These are phyloP conservation scores for Pharmacophagus antenor DNA, from an alignment of 2,888 invertebrate species.

Conservation along the genomic window DNA sequence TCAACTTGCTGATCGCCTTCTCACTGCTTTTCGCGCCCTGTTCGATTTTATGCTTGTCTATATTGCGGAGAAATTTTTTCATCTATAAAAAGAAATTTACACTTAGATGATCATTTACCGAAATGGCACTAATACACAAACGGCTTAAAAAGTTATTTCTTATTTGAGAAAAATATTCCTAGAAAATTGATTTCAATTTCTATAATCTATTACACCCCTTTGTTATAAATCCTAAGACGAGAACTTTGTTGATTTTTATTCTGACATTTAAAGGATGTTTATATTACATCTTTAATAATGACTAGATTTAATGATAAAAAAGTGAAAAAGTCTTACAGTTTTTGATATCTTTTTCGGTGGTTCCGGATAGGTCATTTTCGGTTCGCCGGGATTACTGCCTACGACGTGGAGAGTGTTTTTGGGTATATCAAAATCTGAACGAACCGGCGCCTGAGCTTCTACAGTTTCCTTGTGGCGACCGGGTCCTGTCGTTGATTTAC, in stretches of 20 bases:
- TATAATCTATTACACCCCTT: background rate
- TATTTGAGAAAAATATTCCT: too few species aligned
- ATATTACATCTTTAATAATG: background rate
- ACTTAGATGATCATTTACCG: background rate
- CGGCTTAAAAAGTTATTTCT: background rate
- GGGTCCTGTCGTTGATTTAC: slow-evolving; percentile 66
- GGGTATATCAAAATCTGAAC: slow-evolving; percentile 69
- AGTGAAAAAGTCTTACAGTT: slow-evolving; percentile 55
- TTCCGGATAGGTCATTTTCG: slow-evolving; percentile 71
- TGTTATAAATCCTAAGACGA: background rate
- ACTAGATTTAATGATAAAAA: too few species aligned
- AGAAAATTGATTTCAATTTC: background rate
- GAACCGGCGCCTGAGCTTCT: slow-evolving; percentile 57
- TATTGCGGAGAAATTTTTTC: slow-evolving; percentile 73
- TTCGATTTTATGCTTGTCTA: slow-evolving; percentile 72
- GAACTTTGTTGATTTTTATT: background rate
- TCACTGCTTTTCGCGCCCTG: slow-evolving; percentile 56
- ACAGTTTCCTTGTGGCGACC: slow-evolving; percentile 51
- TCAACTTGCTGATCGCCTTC: slow-evolving; percentile 64
- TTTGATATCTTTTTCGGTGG: slow-evolving; percentile 73
- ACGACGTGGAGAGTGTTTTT: slow-evolving; percentile 72
- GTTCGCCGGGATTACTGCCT: slow-evolving; percentile 74
- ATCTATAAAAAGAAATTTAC: slow-evolving; percentile 46
- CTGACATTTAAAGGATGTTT: background rate
- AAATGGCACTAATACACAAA: background rate